Evolutionary conservation across 2,113 vertebrate genomes (phyloP), one percentile per base, ranked within the genome.

Genomic region (Pangasianodon gigas): DNA sequence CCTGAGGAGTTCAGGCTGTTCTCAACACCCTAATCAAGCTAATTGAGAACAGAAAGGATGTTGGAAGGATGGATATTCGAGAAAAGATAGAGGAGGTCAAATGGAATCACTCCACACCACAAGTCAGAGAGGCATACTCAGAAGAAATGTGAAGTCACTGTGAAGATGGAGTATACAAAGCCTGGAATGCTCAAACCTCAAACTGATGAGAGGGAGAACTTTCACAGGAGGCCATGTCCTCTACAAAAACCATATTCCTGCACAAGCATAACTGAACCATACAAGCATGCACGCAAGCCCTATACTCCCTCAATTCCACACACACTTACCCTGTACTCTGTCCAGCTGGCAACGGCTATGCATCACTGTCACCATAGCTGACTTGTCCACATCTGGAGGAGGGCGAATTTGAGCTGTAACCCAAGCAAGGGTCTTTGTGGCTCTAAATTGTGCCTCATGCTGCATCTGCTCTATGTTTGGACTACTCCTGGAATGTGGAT

Each of bases 1-100:
- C 29, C 87, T 13, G 46, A 77, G 54, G 56, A 2, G 41, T 10
- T 91, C 91, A 74, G 91, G 87, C 91, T 90, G 89, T 93, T 93
- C 94, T 89, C 85, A 69, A 84, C 80, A 89, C 89, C 62, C 24
- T 16, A 51, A 92, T 90, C 91, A 80, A 91, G 92, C 88, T 84
- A 62, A 90, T 7, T 67, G 84, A 91, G 71, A 94, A 92, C 90
- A 90, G 87, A 94, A 48, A 44, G 29, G 26, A 67, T n/a, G 62
- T 4, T 41, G 6, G 14, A 91, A 94, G 85, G 90, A 88, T 65
- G 93, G 32, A 87, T 62, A 54, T 44, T 24, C 9, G 87, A 51
- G 52, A 54, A 86, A 13, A n/a, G 65, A 79, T 3, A 37, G 41
- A 74, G n/a, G 13, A 16, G 44, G 29, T 67, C 46, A 56, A n/a